Conservation (phyloP, 2,888 invertebrate species). For the Parelbella ahira region DNA sequence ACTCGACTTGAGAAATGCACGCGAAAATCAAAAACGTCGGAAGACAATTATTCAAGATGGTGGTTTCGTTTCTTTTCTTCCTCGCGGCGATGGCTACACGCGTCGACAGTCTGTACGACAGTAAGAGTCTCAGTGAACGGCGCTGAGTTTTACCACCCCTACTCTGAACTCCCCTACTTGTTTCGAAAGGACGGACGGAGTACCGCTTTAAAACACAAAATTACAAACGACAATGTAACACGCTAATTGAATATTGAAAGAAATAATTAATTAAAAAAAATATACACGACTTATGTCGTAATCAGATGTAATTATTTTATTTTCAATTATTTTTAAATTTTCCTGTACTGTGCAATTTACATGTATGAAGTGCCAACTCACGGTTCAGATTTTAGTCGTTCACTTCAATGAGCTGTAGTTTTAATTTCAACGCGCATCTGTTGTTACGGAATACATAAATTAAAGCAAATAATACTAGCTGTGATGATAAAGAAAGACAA, state of each 20-base stretch:
- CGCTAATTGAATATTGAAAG: constrained; percentile 62
- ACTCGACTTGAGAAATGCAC: constrained; percentile 37
- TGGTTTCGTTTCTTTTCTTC: constrained; percentile 37
- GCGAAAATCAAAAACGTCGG: constrained; percentile 34
- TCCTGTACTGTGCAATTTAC: no score
- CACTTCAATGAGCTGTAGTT: no score
- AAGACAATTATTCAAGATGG: constrained; percentile 34
- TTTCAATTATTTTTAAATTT: no score
- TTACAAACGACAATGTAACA: constrained; percentile 43
- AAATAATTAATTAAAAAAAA: constrained; percentile 36
- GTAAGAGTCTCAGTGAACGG: constrained; percentile 58
- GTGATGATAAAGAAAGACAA: no score
- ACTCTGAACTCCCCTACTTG: constrained; percentile 65
- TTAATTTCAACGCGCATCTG: no score
- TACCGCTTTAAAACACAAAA: constrained; percentile 48
- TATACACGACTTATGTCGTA: not conserved
- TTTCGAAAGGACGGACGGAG: constrained; percentile 73
- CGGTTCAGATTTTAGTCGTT: no score
- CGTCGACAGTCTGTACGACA: constrained; percentile 55
- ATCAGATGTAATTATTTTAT: no score
- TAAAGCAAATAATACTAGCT: no score
- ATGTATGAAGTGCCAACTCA: no score
- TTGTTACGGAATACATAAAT: no score
- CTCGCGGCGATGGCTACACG: constrained; percentile 51
- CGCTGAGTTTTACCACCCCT: constrained; percentile 75